Evolutionary conservation across 2,888 invertebrate species (phyloP), one percentile per base, ranked within the genome.

Genomic region (Tiphia femorata): DNA sequence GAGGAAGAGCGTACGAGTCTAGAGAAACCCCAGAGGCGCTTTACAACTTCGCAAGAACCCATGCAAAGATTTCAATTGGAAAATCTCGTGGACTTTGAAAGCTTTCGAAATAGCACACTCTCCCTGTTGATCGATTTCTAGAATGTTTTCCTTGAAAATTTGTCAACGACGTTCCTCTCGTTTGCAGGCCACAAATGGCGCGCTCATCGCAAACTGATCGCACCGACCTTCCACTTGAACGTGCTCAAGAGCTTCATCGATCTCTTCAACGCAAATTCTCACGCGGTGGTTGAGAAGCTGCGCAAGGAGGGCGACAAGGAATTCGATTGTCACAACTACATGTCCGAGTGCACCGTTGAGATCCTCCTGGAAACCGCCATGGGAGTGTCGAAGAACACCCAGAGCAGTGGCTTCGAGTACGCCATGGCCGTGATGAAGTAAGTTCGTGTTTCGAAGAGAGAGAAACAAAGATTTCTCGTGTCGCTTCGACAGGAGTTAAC

Each of bases 171-270:
- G 8, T 42, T 25, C 5, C 40, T 17, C 16, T 8, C 1, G 27
- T 23, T 58, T 66, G n/a, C 73, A 92, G 92, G 92, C 77, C 90
- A 90, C 72, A 93, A 93, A 88, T 94, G 94, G 94, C 88, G 92
- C 46, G 89, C 92, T 16, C 94, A 94, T 81, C 89, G 94, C 71
- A 94, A 94, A 85, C 85, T 94, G 68, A 94, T 94, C 68, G 94
- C 94, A 7, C 94, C 94, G 40, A 94, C 94, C 62, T 94, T 94
- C 90, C 94, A 94, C 79, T 86, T 94, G 84, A 94, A 94, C 83
- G 93, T 94, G 1, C 85, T 94, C 70, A 94, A 94, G 86, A 92
- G 92, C 71, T 94, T 94, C 85, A 92, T 94, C 75, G 92, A 92
- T 77, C 85, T 94, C 27, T 94, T 94, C 86, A 94, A 94, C 79